These are phyloP conservation scores for Drosophila bifasciata DNA, from an alignment of 1,140 invertebrate genomes.

Conservation along the genomic window DNA sequence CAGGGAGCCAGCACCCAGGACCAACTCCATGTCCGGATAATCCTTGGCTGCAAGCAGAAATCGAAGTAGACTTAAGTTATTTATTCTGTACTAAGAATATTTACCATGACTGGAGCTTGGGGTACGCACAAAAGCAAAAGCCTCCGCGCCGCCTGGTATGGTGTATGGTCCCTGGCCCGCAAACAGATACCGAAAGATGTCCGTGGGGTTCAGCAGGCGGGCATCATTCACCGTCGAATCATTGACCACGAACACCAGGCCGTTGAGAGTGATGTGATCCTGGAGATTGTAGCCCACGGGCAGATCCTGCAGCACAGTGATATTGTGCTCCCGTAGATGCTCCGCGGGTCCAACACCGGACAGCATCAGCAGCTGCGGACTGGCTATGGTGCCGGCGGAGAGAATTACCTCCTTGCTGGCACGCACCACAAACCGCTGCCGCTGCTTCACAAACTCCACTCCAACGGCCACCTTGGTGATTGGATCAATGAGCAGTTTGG, in stretches of 20 bases:
- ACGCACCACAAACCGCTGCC: constrained; percentile 86
- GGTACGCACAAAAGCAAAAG: constrained; percentile 88
- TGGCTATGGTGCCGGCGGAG: constrained; percentile 89
- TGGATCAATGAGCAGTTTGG: constrained; percentile 88
- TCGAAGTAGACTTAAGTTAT: no score
- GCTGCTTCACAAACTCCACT: constrained; percentile 86
- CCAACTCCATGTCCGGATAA: constrained; percentile 91
- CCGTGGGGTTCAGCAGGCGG: constrained; percentile 84
- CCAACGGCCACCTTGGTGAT: constrained; percentile 84
- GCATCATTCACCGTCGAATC: constrained; percentile 85
- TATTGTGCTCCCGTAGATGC: constrained; percentile 86
- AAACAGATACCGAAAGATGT: constrained; percentile 86
- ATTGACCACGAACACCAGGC: constrained; percentile 89
- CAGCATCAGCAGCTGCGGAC: constrained; percentile 91
- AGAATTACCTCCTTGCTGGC: constrained; percentile 92
- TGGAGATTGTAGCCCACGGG: constrained; percentile 92
- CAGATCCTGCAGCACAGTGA: constrained; percentile 87
- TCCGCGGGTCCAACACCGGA: constrained; percentile 92
- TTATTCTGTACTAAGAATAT: neutral
- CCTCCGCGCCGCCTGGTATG: constrained; percentile 89
- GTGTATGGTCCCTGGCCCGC: constrained; percentile 88
- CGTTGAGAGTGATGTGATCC: constrained; percentile 90
- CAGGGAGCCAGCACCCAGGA: constrained; percentile 89
- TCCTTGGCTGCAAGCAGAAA: constrained; percentile 49
- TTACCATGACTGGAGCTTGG: constrained; percentile 76